These are phyloP conservation scores for Amia ocellicauda DNA, from an alignment of 2,113 vertebrate genomes.

Conservation along the genomic window DNA sequence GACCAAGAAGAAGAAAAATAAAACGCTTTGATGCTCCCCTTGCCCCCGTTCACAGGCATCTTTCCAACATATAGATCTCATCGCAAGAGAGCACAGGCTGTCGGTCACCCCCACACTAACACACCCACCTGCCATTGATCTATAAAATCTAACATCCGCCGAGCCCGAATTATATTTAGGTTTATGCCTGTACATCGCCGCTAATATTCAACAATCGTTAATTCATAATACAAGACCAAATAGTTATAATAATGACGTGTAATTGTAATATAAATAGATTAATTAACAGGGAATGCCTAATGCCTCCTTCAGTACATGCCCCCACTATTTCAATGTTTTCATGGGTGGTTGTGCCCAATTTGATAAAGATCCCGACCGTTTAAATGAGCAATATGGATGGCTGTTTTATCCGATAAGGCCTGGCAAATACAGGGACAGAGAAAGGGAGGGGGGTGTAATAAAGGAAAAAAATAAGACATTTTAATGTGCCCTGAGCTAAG, in stretches of 20 bases:
- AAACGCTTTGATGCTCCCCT: no score
- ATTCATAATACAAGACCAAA: slow-evolving; percentile 8
- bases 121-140: no score
- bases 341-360: slow-evolving; percentile 36
- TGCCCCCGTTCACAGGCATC: no score
- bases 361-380: slow-evolving; percentile 48
- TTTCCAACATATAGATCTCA: no score
- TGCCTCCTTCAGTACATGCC: neutral
- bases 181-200: neutral
- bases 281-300: slow-evolving; percentile 38
- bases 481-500: slow-evolving; percentile 42
- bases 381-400: slow-evolving; percentile 56
- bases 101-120: no score
- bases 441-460: neutral
- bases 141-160: neutral
- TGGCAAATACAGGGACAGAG: slow-evolving; percentile 32
- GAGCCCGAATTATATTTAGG: neutral
- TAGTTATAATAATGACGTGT: slow-evolving; percentile 18
- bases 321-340: slow-evolving; percentile 7
- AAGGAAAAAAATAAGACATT: slow-evolving; percentile 19
- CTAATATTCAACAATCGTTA: neutral
- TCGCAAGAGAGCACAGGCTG: no score
- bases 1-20: no score
- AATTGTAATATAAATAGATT: slow-evolving; percentile 33
- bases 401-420: slow-evolving; percentile 50